Percentiles rank a stretch among this genome's conserved stretches.
Conservation (phyloP, 2,888 invertebrate genomes). For the Phyto melanocephala region DNA sequence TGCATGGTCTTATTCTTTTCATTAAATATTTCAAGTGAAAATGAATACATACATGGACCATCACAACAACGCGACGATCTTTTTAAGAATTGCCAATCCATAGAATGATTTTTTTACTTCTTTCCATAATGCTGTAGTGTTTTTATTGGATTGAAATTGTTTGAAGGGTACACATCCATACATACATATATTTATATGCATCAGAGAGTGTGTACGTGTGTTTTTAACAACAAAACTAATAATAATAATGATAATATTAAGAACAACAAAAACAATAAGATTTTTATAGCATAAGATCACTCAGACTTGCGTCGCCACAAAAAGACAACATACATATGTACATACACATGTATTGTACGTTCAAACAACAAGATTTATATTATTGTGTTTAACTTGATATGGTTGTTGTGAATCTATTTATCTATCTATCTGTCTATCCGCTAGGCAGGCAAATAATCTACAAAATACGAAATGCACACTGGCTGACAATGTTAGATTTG, state of each 20-base stretch:
- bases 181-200: not conserved
- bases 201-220: not conserved
- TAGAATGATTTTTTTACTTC: too few relatives aligned
- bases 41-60: too few relatives aligned
- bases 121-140: too few relatives aligned
- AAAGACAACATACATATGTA: not conserved
- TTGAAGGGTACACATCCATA: too few relatives aligned
- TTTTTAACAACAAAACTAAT: not conserved
- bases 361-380: constrained; percentile 38
- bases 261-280: constrained; percentile 21
- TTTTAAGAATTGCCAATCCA: too few relatives aligned
- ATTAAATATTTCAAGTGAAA: too few relatives aligned
- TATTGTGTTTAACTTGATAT: not conserved
- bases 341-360: not conserved
- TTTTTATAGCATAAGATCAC: constrained; percentile 59
- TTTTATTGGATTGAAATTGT: too few relatives aligned
- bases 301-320: constrained; percentile 63
- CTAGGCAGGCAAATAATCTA: constrained; percentile 6
- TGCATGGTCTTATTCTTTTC: too few relatives aligned
- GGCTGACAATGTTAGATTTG: not conserved
- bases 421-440: not conserved
- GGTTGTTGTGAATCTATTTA: constrained; percentile 33
- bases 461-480: too few relatives aligned
- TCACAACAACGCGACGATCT: too few relatives aligned
- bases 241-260: constrained; percentile 33